Evolutionary conservation across 2,113 vertebrate species (phyloP).

Genomic region (Capreolus pygargus): DNA sequence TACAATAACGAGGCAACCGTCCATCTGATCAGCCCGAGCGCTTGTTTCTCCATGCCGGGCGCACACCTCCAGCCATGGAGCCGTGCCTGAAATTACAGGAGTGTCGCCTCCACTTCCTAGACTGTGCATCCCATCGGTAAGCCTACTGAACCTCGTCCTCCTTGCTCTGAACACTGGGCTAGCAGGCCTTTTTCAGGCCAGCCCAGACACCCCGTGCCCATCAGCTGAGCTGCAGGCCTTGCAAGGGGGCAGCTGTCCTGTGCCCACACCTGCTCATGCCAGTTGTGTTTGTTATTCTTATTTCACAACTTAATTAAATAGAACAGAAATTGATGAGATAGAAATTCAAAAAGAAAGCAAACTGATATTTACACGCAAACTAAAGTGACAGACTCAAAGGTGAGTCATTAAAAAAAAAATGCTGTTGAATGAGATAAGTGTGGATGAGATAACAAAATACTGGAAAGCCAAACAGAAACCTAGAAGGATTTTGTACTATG

Average conservation of each 20-base stretch:
- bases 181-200: not conserved
- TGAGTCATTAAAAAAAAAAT: not conserved
- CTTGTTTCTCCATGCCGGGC: not conserved
- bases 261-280: not conserved
- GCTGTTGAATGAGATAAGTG: not conserved
- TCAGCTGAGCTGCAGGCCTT: not conserved
- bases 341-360: not conserved
- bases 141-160: not conserved
- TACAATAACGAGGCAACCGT: not conserved
- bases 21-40: not conserved
- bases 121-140: not conserved
- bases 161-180: not conserved
- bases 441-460: not conserved
- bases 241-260: not conserved
- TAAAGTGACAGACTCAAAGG: not conserved
- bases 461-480: constrained; percentile 26
- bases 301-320: not conserved
- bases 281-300: not conserved
- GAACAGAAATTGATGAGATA: not conserved
- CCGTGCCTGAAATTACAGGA: not conserved
- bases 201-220: not conserved
- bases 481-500: not conserved
- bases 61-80: not conserved
- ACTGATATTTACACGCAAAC: not conserved
- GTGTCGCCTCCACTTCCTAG: not conserved